These are phyloP conservation scores for Lepus europaeus DNA, from an alignment of 2,113 vertebrate genomes.

Conservation along the genomic window DNA sequence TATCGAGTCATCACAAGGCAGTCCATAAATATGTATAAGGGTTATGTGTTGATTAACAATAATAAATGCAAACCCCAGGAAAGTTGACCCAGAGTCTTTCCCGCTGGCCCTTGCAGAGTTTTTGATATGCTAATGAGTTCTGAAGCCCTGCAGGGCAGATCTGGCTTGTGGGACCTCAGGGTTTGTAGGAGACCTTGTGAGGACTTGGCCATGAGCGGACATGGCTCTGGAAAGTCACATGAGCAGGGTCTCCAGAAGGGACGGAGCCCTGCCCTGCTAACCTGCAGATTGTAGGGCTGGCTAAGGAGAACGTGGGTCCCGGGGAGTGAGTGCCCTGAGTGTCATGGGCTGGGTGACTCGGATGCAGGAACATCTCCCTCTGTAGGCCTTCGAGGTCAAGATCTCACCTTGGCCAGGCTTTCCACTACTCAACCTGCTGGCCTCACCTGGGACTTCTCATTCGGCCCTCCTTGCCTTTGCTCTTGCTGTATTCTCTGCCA, in stretches of 20 bases:
- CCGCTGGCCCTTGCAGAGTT: background rate
- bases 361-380: accelerated
- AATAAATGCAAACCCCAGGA: no score
- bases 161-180: background rate
- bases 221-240: background rate
- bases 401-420: background rate
- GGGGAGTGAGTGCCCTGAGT: background rate
- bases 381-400: background rate
- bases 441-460: background rate
- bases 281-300: background rate
- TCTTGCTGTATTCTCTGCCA: background rate
- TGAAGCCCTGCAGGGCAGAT: background rate
- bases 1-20: no score
- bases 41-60: no score
- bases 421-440: background rate
- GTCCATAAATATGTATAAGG: no score
- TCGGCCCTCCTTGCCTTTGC: background rate
- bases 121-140: background rate
- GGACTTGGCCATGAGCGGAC: background rate
- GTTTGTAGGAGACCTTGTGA: background rate
- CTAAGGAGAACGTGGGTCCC: background rate
- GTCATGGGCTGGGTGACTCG: accelerated
- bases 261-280: no score
- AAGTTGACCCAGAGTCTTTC: background rate
- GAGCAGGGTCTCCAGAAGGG: background rate